These are phyloP conservation scores for Mesorhabditis sp. DNA, from an alignment of 2,888 invertebrate species.

Conservation along the genomic window DNA sequence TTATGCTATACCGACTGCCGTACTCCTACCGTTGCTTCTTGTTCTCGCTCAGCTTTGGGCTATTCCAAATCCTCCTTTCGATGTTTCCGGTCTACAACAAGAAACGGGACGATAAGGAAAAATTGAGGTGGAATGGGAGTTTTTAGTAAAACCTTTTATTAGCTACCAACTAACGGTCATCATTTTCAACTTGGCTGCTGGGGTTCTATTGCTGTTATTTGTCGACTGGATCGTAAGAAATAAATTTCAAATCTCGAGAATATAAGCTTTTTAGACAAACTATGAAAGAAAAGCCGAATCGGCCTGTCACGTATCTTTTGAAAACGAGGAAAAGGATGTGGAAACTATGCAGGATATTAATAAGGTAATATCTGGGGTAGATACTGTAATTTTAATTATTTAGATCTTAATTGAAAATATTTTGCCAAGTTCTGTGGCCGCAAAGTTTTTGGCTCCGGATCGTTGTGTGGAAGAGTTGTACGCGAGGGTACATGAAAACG, in stretches of 20 bases:
- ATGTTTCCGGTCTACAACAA: constrained; percentile 43
- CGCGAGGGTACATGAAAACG: constrained; percentile 85
- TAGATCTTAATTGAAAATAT: constrained; percentile 91
- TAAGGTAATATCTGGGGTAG: constrained; percentile 11
- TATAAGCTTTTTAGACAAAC: constrained; percentile 45
- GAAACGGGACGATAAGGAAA: neutral
- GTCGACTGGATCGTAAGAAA: constrained; percentile 53
- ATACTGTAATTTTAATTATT: constrained; percentile 58
- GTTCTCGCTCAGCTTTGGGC: constrained; percentile 46
- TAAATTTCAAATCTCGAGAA: neutral
- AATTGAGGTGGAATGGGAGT: neutral
- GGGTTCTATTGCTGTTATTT: constrained; percentile 50
- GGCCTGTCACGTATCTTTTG: constrained; percentile 85
- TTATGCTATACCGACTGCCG: constrained; percentile 51
- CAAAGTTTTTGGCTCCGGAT: constrained; percentile 77
- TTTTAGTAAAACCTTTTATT: constrained; percentile 8
- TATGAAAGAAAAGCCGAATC: constrained; percentile 74
- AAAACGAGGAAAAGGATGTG: constrained; percentile 87
- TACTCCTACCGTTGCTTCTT: constrained; percentile 47
- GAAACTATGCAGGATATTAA: constrained; percentile 75
- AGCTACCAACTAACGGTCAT: constrained; percentile 55
- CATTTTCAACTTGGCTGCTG: constrained; percentile 47
- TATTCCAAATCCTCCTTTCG: constrained; percentile 50
- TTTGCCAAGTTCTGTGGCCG: constrained; percentile 89
- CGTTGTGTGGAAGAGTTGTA: constrained; percentile 79